phyloP scores from a whole-genome alignment of 1,140 invertebrate genomes.

The Drosophila seguyi region DNA sequence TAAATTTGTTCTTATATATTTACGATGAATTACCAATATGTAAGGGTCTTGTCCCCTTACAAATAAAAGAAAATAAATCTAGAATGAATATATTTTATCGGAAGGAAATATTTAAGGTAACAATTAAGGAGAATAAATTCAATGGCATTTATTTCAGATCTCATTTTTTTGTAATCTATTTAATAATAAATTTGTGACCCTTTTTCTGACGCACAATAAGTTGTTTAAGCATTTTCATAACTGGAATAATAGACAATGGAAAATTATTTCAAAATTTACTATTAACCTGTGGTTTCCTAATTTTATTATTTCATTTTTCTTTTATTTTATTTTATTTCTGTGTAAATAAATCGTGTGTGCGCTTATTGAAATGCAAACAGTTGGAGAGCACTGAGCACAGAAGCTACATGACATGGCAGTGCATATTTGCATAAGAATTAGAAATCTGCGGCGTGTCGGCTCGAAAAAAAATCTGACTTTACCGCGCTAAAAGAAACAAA shows the following conservation, averaged over 20 bases:
- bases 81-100: too few species aligned
- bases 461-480: conserved; percentile 36
- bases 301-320: too few species aligned
- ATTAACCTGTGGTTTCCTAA: background rate
- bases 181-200: too few species aligned
- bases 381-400: conserved; percentile 60
- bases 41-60: too few species aligned
- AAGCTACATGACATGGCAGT: conserved; percentile 35
- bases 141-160: too few species aligned
- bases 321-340: background rate
- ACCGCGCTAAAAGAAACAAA: conserved; percentile 41
- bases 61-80: too few species aligned
- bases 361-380: conserved; percentile 68
- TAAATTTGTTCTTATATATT: background rate
- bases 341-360: conserved; percentile 41
- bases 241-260: too few species aligned
- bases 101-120: too few species aligned
- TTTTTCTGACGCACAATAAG: too few species aligned
- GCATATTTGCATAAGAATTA: conserved; percentile 82
- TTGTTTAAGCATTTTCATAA: too few species aligned
- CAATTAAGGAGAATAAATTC: too few species aligned
- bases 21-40: background rate
- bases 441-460: conserved; percentile 62
- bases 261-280: background rate
- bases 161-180: too few species aligned